Evolutionary conservation across 1,140 invertebrate species (phyloP).

Genomic region (Heliconius nattereri): DNA sequence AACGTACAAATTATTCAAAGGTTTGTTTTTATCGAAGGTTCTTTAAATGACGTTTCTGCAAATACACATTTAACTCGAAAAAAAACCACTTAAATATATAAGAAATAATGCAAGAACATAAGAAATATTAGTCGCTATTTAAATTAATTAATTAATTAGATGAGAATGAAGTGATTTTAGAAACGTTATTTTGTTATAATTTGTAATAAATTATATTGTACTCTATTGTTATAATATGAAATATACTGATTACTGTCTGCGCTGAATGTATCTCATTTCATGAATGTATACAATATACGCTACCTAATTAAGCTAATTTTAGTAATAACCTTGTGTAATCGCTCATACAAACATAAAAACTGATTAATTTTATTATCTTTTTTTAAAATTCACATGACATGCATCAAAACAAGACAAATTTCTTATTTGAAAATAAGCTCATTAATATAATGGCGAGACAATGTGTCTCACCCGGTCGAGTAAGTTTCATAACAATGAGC

Average conservation of each 20-base stretch:
- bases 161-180: neutral
- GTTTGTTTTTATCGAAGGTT: too few relatives aligned
- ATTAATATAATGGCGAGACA: slow-evolving; percentile 9
- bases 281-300: slow-evolving; percentile 10
- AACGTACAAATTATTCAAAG: too few relatives aligned
- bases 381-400: slow-evolving; percentile 9
- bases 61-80: too few relatives aligned
- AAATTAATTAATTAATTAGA: neutral
- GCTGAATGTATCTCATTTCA: slow-evolving; percentile 11
- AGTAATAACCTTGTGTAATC: slow-evolving; percentile 13
- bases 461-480: neutral
- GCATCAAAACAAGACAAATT: neutral
- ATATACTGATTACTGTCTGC: slow-evolving; percentile 2
- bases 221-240: neutral
- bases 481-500: neutral
- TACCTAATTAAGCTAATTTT: slow-evolving; percentile 24
- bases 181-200: neutral
- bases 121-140: too few relatives aligned
- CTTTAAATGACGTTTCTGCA: too few relatives aligned
- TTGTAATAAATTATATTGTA: neutral
- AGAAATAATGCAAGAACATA: too few relatives aligned
- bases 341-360: slow-evolving; percentile 18
- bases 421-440: neutral
- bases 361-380: neutral
- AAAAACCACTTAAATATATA: too few relatives aligned